A percentile compares a stretch with the other conserved stretches of the same genome.
Conservation (phyloP, 2,113 vertebrate genomes). For the Isichthys henryi region DNA sequence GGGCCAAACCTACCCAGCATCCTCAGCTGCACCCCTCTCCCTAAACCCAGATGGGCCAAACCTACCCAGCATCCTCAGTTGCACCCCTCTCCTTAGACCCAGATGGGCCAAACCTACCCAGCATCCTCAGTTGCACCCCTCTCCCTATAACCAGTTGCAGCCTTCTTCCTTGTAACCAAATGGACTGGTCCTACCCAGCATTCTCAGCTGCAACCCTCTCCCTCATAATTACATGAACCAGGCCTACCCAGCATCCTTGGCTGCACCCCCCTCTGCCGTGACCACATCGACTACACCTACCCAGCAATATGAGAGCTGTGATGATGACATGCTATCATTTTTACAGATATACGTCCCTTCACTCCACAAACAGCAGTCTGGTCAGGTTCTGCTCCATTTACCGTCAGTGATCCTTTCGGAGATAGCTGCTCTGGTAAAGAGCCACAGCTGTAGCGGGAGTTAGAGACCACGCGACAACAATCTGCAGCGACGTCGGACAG, state of each 20-base stretch:
- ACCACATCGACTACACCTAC: neutral
- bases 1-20: neutral
- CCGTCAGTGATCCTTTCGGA: neutral
- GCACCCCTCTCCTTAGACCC: no score
- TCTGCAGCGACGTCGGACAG: neutral
- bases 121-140: neutral
- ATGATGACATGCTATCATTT: neutral
- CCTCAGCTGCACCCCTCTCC: neutral
- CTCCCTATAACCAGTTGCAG: no score
- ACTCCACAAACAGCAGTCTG: neutral
- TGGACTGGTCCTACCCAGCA: slow-evolving; percentile 24
- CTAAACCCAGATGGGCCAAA: no score
- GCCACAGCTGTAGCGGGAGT: neutral
- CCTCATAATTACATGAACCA: neutral
- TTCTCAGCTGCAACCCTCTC: neutral
- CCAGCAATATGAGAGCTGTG: neutral
- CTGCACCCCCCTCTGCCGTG: neutral
- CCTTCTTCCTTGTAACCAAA: neutral
- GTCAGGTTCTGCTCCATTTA: neutral
- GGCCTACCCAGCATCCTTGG: neutral
- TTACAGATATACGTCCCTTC: neutral
- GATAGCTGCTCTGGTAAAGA: neutral
- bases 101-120: neutral
- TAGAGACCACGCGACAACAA: neutral
- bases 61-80: no score